phyloP scores from a whole-genome alignment of 1,140 invertebrate genomes.

The Argopecten irradians region DNA sequence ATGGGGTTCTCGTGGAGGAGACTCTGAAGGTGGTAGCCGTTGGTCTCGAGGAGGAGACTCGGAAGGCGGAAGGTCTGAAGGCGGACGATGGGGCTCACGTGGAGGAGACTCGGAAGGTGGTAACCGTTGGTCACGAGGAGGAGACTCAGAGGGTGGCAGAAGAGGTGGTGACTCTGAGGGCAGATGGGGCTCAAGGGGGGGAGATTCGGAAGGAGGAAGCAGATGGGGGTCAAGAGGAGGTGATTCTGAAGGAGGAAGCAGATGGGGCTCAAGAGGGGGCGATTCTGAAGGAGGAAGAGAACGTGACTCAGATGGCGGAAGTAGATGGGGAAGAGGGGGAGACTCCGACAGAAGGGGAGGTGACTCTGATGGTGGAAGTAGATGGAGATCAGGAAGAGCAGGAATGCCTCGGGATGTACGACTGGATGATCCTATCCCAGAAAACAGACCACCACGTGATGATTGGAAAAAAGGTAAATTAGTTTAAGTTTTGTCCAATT shows the following conservation, averaged over 20 bases:
- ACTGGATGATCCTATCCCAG: neutral
- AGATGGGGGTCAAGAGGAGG: neutral
- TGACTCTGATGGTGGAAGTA: neutral
- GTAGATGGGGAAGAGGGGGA: conserved; percentile 12
- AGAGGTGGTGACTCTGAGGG: neutral
- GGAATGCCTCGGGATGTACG: conserved; percentile 7
- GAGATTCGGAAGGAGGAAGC: neutral
- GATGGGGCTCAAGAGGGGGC: conserved; percentile 24
- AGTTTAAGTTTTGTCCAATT: too few species aligned
- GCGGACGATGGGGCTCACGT: conserved; percentile 26
- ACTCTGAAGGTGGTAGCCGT: neutral
- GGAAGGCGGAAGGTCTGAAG: conserved; percentile 19
- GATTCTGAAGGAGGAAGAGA: neutral
- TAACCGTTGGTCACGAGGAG: conserved; percentile 31
- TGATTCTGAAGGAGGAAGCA: conserved; percentile 24
- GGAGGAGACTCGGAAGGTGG: conserved; percentile 18
- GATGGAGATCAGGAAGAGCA: neutral
- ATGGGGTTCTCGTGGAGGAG: conserved; percentile 26
- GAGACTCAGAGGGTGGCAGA: neutral
- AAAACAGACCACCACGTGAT: neutral
- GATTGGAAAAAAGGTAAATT: too few species aligned
- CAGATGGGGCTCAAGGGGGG: neutral
- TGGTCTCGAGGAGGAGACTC: neutral
- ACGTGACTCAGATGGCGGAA: conserved; percentile 2
- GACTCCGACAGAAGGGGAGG: conserved; percentile 27